phyloP scores from a whole-genome alignment of 2,888 invertebrate species.

The Ceraclea dissimilis region DNA sequence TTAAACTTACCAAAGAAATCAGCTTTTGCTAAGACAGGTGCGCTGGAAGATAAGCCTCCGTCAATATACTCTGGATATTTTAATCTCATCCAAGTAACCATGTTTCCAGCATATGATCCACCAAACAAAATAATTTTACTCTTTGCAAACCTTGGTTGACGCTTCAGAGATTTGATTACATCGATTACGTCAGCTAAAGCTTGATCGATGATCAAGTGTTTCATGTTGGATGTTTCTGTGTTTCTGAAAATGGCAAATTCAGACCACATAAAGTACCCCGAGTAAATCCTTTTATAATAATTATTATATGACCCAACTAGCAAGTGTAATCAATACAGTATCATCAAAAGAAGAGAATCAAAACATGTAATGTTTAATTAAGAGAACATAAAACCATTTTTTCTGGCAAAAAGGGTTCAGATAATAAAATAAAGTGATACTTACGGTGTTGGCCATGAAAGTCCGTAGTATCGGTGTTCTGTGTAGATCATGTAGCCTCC shows the following conservation, averaged over 20 bases:
- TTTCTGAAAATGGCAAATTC: conserved; percentile 20
- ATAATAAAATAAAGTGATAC: too few species aligned
- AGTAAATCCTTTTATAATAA: too few species aligned
- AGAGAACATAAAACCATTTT: too few species aligned
- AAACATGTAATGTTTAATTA: too few species aligned
- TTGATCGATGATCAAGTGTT: conserved; percentile 36
- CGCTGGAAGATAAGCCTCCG: conserved; percentile 43
- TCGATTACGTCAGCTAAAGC: conserved; percentile 39
- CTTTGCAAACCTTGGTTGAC: conserved; percentile 8
- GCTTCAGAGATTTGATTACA: conserved; percentile 33
- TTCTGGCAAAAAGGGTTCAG: too few species aligned
- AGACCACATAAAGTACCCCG: too few species aligned
- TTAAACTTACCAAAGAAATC: conserved; percentile 36
- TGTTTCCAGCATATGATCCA: conserved; percentile 41
- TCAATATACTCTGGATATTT: conserved; percentile 41
- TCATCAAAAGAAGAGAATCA: conserved; percentile 32
- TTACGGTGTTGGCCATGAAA: conserved; percentile 55
- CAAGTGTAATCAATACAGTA: conserved; percentile 13
- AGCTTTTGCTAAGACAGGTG: conserved; percentile 37
- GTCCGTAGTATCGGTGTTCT: conserved; percentile 78
- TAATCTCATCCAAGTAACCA: conserved; percentile 41
- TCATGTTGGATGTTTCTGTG: conserved; percentile 30
- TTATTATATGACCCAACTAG: too few species aligned
- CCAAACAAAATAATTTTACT: conserved; percentile 36
- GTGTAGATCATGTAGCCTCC: conserved; percentile 62